Evolutionary conservation across 2,113 vertebrate genomes (phyloP), one percentile per base, ranked within the genome.

Genomic region (Muntiacus reevesi): DNA sequence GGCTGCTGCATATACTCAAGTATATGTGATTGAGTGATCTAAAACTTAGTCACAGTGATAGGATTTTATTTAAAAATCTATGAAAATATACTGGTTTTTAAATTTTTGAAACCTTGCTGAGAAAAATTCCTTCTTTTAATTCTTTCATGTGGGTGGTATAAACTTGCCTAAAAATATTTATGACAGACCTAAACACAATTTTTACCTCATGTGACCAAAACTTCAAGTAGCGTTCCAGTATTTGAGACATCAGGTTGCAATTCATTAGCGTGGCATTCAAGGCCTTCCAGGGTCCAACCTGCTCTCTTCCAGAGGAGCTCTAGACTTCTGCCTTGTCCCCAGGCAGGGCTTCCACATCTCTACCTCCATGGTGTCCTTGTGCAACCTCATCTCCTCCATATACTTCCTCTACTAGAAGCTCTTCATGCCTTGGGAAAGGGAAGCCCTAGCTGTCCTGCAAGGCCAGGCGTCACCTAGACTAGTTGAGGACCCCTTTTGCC

Each of bases 61-160:
- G 16, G 78, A 67, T 91, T 84, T 94, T 88, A 50, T 92, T 87
- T 55, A 92, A 84, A 57, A 88, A 88, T 81, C 52, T 88, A 21
- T 45, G 92, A 91, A 97, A 97, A 89, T 90, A 43, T 52, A 16
- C 60, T 79, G 50, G 8, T 86, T 94, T 81, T 87, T 89, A 88
- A 89, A 94, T 47, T 89, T 94, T 83, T 40, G 82, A 27, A 55
- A 89, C 8, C n/a, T 50, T 50, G 43, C 57, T 87, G 83, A 76
- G 74, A 74, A 91, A 79, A 81, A 79, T 28, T 91, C n/a, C 50
- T 33, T 50, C 15, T 57, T 93, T 74, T 81, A 64, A n/a, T 36
- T n/a, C 50, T 85, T 76, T 87, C 7, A 6, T 92, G 60, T 92
- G 43, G 27, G 43, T 45, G 83, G 45, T 23, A 0, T 79, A 86